Evolutionary conservation across 2,888 invertebrate genomes (phyloP), one percentile per base, ranked within the genome.

Genomic region (Drosophila picticornis): DNA sequence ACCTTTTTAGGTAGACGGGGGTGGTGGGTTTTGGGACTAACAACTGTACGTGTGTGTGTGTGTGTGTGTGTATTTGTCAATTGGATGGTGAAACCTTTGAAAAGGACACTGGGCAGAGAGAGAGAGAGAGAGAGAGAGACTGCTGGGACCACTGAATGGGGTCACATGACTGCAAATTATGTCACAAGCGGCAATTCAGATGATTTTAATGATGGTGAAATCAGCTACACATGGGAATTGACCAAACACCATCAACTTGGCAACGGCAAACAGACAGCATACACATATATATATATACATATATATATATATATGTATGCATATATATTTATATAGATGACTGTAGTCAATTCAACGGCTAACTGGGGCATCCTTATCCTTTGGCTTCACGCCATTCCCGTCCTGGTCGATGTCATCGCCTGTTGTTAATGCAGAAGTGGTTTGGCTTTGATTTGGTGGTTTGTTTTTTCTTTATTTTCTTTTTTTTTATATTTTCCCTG

Each of bases 151-250:
- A 48, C 46, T 56, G 67, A 84, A 80, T 75, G 83, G 69, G 84
- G 85, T 77, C 80, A 80, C 62, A 79, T 75, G 82, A 84, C 87
- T 80, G 72, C 83, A 87, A 84, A 84, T 84, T 82, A 84, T 83
- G 83, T 82, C 77, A 82, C 82, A 79, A 80, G 77, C 80, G 87
- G 82, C 79, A 77, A 82, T 84, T 73, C 69, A 56, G 80, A 73
- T 82, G 83, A 84, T 84, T 84, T 87, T 84, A 84, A 84, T 84
- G 84, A 84, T 84, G 84, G 70, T 72, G 72, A 79, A 83, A 79
- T 83, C 79, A 74, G 70, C 68, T 59, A 69, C 81, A 74, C 84
- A 65, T 68, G 85, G 83, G 84, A 72, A 82, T 81, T 69, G 67
- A 63, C 75, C 61, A 58, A 40, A 48, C 53, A 25, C 36, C 38